Evolutionary conservation across 2,113 vertebrate species (phyloP).

Genomic region (Python bivittatus): DNA sequence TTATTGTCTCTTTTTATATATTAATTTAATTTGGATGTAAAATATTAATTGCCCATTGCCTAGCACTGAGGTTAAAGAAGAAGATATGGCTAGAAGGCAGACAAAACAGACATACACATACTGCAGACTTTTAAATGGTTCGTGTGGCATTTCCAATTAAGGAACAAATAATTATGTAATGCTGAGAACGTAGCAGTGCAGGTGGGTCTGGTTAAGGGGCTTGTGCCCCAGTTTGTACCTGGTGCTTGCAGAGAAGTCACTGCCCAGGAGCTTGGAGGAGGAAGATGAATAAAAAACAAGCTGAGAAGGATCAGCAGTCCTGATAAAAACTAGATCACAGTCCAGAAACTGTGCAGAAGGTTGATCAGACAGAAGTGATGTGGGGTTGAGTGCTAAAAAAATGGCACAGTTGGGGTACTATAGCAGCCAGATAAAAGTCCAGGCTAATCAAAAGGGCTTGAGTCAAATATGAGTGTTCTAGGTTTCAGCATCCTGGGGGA

Average conservation of each 20-base stretch:
- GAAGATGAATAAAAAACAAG: background rate
- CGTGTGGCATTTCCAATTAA: background rate
- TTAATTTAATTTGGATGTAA: conserved; percentile 28
- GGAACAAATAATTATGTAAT: background rate
- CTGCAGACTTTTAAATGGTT: background rate
- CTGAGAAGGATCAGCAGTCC: background rate
- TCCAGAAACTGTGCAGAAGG: background rate
- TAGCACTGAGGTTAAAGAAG: background rate
- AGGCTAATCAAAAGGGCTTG: background rate
- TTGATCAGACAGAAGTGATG: background rate
- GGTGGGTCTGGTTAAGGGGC: background rate
- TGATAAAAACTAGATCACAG: background rate
- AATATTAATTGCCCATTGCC: conserved; percentile 8
- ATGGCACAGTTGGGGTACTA: background rate
- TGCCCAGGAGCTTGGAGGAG: background rate
- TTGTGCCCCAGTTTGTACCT: background rate
- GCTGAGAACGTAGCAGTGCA: background rate
- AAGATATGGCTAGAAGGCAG: conserved; percentile 9
- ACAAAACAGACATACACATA: background rate
- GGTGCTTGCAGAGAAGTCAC: background rate
- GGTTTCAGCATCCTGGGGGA: background rate
- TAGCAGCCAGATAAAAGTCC: background rate
- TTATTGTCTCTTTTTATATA: conserved; percentile 14
- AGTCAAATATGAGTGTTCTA: background rate
- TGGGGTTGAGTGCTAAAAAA: background rate